Conservation (phyloP, 2,888 invertebrate species). For the Thymelicus lineola region DNA sequence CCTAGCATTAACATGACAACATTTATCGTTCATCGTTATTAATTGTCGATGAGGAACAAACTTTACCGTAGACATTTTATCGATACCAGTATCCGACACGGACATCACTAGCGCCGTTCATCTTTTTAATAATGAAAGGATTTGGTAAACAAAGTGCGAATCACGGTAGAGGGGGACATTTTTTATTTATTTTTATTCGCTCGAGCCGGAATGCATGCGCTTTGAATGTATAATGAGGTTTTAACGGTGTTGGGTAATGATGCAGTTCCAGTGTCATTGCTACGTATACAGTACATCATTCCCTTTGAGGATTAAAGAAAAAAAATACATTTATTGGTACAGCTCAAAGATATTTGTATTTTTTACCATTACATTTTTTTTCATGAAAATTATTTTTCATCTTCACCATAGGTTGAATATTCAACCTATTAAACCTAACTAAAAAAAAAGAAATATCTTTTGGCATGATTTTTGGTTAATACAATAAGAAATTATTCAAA, state of each 20-base stretch:
- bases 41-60: background rate
- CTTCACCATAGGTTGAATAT: too few species aligned
- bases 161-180: slow-evolving; percentile 46
- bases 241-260: slow-evolving; percentile 26
- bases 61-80: slow-evolving; percentile 46
- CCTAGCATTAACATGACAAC: too few species aligned
- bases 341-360: too few species aligned
- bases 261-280: background rate
- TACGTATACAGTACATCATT: background rate
- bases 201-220: slow-evolving; percentile 37
- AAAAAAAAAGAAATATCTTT: too few species aligned
- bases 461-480: too few species aligned
- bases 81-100: slow-evolving; percentile 51
- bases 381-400: too few species aligned
- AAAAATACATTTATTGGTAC: too few species aligned
- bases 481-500: too few species aligned
- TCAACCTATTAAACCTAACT: too few species aligned
- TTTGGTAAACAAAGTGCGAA: slow-evolving; percentile 71
- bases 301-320: background rate
- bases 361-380: too few species aligned
- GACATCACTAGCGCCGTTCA: slow-evolving; percentile 64
- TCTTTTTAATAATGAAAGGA: slow-evolving; percentile 82
- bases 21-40: slow-evolving; percentile 11
- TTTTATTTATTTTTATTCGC: slow-evolving; percentile 51
- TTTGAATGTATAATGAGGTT: slow-evolving; percentile 44